These are phyloP conservation scores for Lasioglossum malachurum DNA, from an alignment of 2,888 invertebrate species.

Conservation along the genomic window DNA sequence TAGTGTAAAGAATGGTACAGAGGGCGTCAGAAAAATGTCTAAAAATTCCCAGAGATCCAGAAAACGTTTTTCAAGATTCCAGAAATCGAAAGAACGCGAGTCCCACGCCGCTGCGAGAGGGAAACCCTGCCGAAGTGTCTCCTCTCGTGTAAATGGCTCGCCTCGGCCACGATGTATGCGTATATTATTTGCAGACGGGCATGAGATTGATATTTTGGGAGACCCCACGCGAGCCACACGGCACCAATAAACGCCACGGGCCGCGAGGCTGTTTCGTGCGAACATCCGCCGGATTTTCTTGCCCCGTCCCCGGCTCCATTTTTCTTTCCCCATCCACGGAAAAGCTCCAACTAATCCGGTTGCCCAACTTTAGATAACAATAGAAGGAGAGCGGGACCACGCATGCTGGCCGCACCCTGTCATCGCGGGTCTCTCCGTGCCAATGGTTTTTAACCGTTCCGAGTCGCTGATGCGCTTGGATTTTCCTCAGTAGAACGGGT, in stretches of 20 bases:
- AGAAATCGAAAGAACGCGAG: not conserved
- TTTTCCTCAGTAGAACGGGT: not conserved
- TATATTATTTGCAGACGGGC: slow-evolving; percentile 75
- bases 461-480: not conserved
- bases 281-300: slow-evolving; percentile 62
- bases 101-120: not conserved
- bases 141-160: slow-evolving; percentile 52
- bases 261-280: slow-evolving; percentile 58
- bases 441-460: not conserved
- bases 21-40: not conserved
- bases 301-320: slow-evolving; percentile 35
- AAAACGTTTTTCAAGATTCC: not conserved
- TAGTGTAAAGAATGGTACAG: too few species aligned
- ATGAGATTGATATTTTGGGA: slow-evolving; percentile 83
- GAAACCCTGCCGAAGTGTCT: slow-evolving; percentile 26
- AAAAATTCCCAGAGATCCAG: not conserved
- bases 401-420: not conserved
- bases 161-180: slow-evolving; percentile 69
- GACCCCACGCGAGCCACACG: slow-evolving; percentile 81
- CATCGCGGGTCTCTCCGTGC: not conserved
- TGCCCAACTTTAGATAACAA: slow-evolving; percentile 46
- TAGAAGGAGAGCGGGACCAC: slow-evolving; percentile 9
- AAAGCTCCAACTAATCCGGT: slow-evolving; percentile 42
- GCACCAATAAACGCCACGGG: slow-evolving; percentile 78
- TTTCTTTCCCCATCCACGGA: slow-evolving; percentile 29